Evolutionary conservation across 2,888 invertebrate species (phyloP), one percentile per base, ranked within the genome.

Genomic region (Campaea margaritaria): DNA sequence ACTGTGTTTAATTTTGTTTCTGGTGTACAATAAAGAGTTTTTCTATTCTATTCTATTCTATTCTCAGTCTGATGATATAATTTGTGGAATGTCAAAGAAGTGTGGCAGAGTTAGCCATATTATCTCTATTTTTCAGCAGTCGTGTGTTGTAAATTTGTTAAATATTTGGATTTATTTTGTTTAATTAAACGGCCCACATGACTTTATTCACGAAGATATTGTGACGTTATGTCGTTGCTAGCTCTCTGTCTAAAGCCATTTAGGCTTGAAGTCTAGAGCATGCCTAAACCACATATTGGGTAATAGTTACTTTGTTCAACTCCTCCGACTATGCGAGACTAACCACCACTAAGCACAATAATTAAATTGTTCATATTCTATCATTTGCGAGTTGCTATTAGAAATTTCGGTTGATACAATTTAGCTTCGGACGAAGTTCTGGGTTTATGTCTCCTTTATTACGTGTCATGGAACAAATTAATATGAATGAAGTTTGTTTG

Each of bases 311-410:
- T 54, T 46, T 50, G 54, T 46, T 41, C 31, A 54, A 54, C 50
- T 50, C 27, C 54, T 50, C 54, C 9, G 42, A 55, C 45, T 59
- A 59, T 54, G 59, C 36, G 50, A 39, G 42, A 39, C 52, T 58
- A 52, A 53, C 53, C 48, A 34, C 59, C 41, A 38, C 58, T 52
- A 54, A 49, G 49, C 49, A 45, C 31, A 53, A 44, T 54, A 54
- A 59, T 54, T 59, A 52, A 59, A 59, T 59, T 54, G 59, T 54
- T 59, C 34, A n/a, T 27, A 15, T 47, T 58, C 42, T 52, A 52
- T 58, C 58, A 52, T 58, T 58, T 58, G 36, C 47, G 14, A 58
- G 28, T 58, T 45, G 0, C 0, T 45, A 45, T 45, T 28, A 16
- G 16, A 42, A 42, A 14, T 42, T 42, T n/a, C 36, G n/a, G 4